phyloP scores from a whole-genome alignment of 2,888 invertebrate species.

The Copidosoma aretas region DNA sequence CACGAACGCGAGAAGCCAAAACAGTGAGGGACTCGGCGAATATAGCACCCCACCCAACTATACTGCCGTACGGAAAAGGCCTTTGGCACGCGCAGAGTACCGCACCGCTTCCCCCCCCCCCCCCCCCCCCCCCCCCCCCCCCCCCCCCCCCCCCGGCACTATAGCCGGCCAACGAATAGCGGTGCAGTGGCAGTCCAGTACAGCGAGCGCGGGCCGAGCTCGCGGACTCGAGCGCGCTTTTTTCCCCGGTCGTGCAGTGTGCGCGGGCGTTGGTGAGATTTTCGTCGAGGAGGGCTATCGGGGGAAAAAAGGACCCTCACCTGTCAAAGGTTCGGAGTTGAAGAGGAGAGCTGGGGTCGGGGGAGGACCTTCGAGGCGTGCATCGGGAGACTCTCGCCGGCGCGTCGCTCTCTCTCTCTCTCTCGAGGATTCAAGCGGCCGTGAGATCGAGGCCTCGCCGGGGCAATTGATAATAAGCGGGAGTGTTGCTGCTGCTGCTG shows the following conservation, averaged over 20 bases:
- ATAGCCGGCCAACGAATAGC: too few species aligned
- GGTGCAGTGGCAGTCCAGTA: too few species aligned
- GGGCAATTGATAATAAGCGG: constrained; percentile 32
- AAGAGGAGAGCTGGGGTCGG: neutral
- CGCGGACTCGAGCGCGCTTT: too few species aligned
- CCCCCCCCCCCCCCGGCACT: too few species aligned
- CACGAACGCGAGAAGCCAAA: neutral
- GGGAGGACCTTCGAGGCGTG: neutral
- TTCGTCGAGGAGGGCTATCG: neutral
- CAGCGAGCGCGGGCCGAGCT: too few species aligned
- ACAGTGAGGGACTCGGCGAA: neutral
- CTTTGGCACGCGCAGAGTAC: neutral
- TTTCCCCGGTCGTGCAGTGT: neutral
- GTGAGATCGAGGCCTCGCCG: constrained; percentile 28
- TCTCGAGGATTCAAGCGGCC: constrained; percentile 21
- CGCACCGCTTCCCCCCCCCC: too few species aligned
- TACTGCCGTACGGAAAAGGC: neutral
- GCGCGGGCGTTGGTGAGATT: too few species aligned
- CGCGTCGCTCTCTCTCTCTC: neutral
- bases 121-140: too few species aligned
- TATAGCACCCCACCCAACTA: too few species aligned
- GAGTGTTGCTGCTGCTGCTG: constrained; percentile 5
- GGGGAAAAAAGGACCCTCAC: neutral
- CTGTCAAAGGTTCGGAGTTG: neutral
- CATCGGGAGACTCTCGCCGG: too few species aligned